Conservation (phyloP, 2,888 invertebrate species). For the Heterodera filipjevi region DNA sequence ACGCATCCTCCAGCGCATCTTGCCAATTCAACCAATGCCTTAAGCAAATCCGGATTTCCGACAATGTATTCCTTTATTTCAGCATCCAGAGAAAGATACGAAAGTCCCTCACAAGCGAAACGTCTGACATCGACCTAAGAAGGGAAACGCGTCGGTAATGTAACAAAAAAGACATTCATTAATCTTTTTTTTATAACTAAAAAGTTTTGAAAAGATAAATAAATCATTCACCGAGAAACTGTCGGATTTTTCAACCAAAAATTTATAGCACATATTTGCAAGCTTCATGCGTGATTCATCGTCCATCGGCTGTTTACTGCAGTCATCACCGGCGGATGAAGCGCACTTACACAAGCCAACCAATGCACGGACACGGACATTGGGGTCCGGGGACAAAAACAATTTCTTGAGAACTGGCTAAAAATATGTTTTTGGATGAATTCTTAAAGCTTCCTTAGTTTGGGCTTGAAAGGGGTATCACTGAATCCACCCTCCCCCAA, state of each 20-base stretch:
- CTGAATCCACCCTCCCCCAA: not conserved
- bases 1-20: slow-evolving; percentile 80
- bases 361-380: slow-evolving; percentile 75
- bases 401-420: slow-evolving; percentile 67
- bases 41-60: slow-evolving; percentile 80
- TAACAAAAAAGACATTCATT: no score
- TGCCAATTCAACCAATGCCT: slow-evolving; percentile 85
- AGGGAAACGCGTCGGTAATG: no score
- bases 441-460: no score
- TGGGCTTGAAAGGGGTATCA: no score
- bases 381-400: slow-evolving; percentile 86
- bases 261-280: slow-evolving; percentile 87
- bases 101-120: slow-evolving; percentile 71
- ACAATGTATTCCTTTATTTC: slow-evolving; percentile 96
- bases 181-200: no score
- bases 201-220: not conserved
- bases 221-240: slow-evolving; percentile 50
- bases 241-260: slow-evolving; percentile 53
- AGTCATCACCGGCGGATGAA: slow-evolving; percentile 87
- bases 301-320: slow-evolving; percentile 88
- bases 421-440: no score
- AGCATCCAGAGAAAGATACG: slow-evolving; percentile 93
- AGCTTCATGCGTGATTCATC: slow-evolving; percentile 90
- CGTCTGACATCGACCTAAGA: slow-evolving; percentile 33
- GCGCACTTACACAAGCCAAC: slow-evolving; percentile 92